Evolutionary conservation across 2,113 vertebrate species (phyloP).

Genomic region (Lasiurus cinereus): DNA sequence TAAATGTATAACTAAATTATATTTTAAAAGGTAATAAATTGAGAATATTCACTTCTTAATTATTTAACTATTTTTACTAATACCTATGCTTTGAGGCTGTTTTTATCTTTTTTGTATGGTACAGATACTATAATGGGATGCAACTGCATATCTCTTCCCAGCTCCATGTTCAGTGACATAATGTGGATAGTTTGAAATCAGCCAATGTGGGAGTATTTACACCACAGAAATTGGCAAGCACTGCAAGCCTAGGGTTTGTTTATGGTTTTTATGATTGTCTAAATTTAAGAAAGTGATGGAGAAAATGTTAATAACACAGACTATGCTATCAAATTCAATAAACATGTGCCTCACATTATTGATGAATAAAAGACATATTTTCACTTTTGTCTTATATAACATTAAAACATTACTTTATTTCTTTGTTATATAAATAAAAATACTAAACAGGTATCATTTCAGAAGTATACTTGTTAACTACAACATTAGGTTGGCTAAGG

Average conservation of each 20-base stretch:
- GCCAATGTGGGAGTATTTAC: background rate
- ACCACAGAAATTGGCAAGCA: background rate
- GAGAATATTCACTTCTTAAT: background rate
- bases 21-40: background rate
- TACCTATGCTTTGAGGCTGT: background rate
- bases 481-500: background rate
- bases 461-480: background rate
- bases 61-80: background rate
- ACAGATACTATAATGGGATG: background rate
- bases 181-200: background rate
- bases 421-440: constrained; percentile 39
- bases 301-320: background rate
- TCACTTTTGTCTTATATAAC: background rate
- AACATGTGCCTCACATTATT: background rate
- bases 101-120: background rate
- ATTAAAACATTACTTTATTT: background rate
- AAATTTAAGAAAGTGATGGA: background rate
- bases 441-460: background rate
- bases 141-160: background rate
- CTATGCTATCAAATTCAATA: background rate
- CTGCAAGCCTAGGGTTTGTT: background rate
- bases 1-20: background rate
- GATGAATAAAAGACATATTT: background rate
- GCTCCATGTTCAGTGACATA: background rate
- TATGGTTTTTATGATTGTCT: background rate